Base-by-base conservation (phyloP, 53 echinoderm and acorn worm species). In the Mesocentrotus franciscanus region DNA sequence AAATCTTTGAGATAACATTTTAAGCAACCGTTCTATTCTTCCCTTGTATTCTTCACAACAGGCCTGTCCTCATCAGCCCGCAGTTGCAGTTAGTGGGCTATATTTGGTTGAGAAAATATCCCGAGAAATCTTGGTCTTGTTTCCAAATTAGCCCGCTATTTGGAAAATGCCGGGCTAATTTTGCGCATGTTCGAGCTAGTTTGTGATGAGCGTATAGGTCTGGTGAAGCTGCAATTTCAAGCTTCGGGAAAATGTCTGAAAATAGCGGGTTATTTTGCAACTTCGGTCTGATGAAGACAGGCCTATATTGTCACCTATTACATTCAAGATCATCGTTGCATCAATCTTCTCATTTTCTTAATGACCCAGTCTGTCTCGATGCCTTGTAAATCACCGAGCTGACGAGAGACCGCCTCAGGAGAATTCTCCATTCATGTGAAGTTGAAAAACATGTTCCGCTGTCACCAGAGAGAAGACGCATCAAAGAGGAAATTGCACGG, bases 391-490 rank as follows among this genome's bases (percentile, higher is more conserved):
- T 87, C 87, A 87, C 87, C 29, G 12, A 39, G 39, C 81, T 58
- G 16, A n/a, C 27, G 58, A 59, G 0, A 10, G 26, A n/a, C 26
- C 26, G 58, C 87, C 87, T 58, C 13, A 6, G 87, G 87, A 87
- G 57, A 27, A 58, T 87, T 87, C 87, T 58, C 87, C 58, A 58
- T 87, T 87, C 87, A 87, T 87, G 87, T 87, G 87, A 87, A n/a
- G 87, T 10, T 8, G 29, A 57, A 87, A 58, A 87, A 87, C 87
- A 87, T 87, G 87, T 58, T 87, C 87, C 12, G 58, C 87, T 87
- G 87, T 87, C 87, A 87, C n/a, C 87, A n/a, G 42, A 39, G 18
- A n/a, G 26, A 11, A 87, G 87, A 87, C 27, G 29, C 87, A 87
- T 87, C 59, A n/a, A 87, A 0, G 24, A 29, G 58, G 58, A 87